These are phyloP conservation scores for Rhopalosiphum nymphaeae DNA, from an alignment of 2,888 invertebrate species.

Conservation along the genomic window DNA sequence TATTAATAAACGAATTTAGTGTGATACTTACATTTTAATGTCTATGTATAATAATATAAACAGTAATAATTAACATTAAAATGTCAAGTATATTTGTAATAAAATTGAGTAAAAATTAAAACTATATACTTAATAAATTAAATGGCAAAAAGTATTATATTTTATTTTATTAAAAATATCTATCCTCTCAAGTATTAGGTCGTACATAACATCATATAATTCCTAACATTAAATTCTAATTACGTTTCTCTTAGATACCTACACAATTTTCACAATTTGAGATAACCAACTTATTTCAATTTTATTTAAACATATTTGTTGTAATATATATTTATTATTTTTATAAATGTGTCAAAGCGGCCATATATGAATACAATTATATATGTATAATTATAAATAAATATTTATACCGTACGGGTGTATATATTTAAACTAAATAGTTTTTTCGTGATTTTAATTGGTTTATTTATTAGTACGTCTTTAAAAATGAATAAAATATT, in stretches of 20 bases:
- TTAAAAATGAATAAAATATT: not conserved
- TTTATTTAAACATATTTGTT: not conserved
- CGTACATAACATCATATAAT: not conserved
- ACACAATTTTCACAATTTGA: not conserved
- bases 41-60: not conserved
- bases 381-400: too few relatives aligned
- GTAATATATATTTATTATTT: not conserved
- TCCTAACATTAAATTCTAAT: not conserved
- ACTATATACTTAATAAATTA: not conserved
- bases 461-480: not conserved
- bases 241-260: not conserved
- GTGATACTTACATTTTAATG: not conserved
- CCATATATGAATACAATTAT: too few relatives aligned
- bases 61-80: not conserved
- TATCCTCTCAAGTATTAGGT: not conserved
- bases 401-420: too few relatives aligned
- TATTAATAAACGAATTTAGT: not conserved
- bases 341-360: not conserved
- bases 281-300: not conserved
- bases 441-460: not conserved
- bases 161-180: not conserved
- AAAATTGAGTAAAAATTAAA: not conserved
- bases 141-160: not conserved
- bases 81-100: not conserved
- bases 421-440: not conserved